Evolutionary conservation across 2,113 vertebrate genomes (phyloP), one percentile per base, ranked within the genome.

Genomic region (Heloderma charlesbogerti): DNA sequence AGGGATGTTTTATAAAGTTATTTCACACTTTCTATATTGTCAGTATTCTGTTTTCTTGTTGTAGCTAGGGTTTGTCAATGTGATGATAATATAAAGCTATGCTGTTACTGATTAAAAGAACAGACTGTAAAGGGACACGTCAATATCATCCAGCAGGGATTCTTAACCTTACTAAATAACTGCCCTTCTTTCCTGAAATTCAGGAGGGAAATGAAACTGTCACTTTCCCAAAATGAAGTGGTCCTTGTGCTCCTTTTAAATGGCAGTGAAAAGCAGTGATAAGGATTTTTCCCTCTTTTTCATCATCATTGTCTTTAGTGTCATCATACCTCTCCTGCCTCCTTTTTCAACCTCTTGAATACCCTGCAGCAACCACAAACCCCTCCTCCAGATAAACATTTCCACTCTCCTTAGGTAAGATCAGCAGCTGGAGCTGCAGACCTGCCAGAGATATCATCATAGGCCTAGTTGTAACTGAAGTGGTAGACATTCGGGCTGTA

Each of bases 11-110:
- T 10, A 25, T 90, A 93, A 67, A 77, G 57, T 1, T 86, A 60
- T 71, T 60, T 91, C 66, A 92, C 60, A 83, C 0, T 75, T 95
- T 69, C 37, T 93, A 45, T 87, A 85, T 88, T 92, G 86, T 88
- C 57, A 83, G 77, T 88, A 89, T 87, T 88, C 48, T 88, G 45
- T 22, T 13, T 0, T 93, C 89, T 89, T 81, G 10, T 34, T 95
- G 45, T 43, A 78, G 34, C 60, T 89, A 5, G 69, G 0, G 66
- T 60, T 80, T 78, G 13, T 82, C 85, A 84, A 86, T 84, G 31
- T n/a, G 37, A 16, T 85, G 92, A 45, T 85, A 88, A 27, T 86
- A 71, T 54, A 34, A 93, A 89, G 0, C 29, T 0, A 79, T 86
- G 20, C 45, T 89, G 5, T 91, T 94, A 51, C 37, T 88, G 57